Percentiles rank a stretch among this genome's conserved stretches.
Evolutionary conservation across 1,140 invertebrate genomes (phyloP).

Genomic region (Nephotettix cincticeps): DNA sequence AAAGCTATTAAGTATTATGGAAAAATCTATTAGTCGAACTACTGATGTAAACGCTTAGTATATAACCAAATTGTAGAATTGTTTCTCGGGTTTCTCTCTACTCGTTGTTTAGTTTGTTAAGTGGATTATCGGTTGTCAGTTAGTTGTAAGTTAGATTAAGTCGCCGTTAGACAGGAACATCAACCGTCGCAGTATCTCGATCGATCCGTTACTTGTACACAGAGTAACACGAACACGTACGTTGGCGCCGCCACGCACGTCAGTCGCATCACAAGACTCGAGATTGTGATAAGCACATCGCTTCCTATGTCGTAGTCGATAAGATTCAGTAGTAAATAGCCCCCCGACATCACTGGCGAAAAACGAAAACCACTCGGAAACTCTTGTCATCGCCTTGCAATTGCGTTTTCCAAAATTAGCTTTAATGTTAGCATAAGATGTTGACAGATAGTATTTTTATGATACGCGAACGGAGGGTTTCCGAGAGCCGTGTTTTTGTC

Average conservation of each 20-base stretch:
- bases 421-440: slow-evolving; percentile 14
- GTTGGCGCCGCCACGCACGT: background rate
- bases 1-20: slow-evolving; percentile 13
- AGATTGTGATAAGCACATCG: slow-evolving; percentile 7
- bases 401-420: slow-evolving; percentile 18
- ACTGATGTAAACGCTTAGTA: slow-evolving; percentile 18
- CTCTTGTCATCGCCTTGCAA: background rate
- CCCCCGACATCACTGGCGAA: background rate
- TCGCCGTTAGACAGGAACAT: background rate
- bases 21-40: background rate
- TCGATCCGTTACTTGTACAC: background rate
- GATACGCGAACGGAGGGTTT: background rate
- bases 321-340: background rate
- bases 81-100: slow-evolving; percentile 22
- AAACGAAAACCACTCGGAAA: background rate
- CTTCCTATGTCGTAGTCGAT: slow-evolving; percentile 9
- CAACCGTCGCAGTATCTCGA: slow-evolving; percentile 1
- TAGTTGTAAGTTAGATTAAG: slow-evolving; percentile 7
- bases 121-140: slow-evolving; percentile 16
- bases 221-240: background rate
- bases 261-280: background rate
- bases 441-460: slow-evolving; percentile 15
- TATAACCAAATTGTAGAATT: slow-evolving; percentile 20
- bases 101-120: slow-evolving; percentile 27
- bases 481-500: background rate